These are phyloP conservation scores for Poeciliopsis paucimaculata DNA, from an alignment of 2,797 vertebrate species.

Conservation along the genomic window DNA sequence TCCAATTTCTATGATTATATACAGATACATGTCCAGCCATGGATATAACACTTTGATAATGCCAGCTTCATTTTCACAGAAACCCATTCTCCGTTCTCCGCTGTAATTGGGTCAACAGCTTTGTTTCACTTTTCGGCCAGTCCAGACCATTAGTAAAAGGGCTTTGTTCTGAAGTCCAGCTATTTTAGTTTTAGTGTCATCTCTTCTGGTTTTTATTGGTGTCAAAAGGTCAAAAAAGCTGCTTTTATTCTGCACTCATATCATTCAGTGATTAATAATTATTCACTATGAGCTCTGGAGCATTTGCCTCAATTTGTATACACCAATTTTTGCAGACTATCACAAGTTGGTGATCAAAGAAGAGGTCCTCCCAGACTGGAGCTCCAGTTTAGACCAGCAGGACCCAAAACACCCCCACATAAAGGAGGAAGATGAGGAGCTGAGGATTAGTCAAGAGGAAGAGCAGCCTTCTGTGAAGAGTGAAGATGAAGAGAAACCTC, in stretches of 20 bases:
- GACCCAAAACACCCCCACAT: neutral
- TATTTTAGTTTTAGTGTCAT: neutral
- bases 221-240: neutral
- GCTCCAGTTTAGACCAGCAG: neutral
- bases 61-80: neutral
- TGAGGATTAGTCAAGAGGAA: neutral
- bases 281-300: neutral
- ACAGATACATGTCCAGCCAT: neutral
- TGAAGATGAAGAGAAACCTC: neutral
- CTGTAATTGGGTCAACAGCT: neutral
- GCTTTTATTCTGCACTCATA: neutral
- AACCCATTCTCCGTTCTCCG: neutral
- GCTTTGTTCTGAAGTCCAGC: neutral
- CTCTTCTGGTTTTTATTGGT: neutral
- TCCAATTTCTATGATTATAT: neutral
- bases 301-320: neutral
- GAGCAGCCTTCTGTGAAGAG: slow-evolving; percentile 3
- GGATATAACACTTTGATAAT: neutral
- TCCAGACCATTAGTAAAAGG: neutral
- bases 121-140: neutral
- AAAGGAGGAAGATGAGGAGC: slow-evolving; percentile 22
- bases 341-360: neutral
- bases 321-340: neutral
- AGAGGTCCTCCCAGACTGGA: neutral
- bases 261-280: neutral